Conservation (phyloP, 2,888 invertebrate genomes). For the Gonocerus acuteangulatus region DNA sequence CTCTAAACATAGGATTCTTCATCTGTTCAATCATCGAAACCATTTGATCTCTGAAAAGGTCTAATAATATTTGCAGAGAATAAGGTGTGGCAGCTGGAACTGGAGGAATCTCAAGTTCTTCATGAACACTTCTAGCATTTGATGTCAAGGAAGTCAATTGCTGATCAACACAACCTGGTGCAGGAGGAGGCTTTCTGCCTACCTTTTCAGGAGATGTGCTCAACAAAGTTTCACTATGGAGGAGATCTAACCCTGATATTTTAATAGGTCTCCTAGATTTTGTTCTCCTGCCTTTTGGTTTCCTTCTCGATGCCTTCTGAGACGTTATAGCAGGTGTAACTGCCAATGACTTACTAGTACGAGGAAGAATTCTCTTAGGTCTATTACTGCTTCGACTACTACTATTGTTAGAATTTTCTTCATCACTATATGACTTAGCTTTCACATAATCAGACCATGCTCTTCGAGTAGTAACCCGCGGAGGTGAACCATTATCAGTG, state of each 20-base stretch:
- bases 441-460: constrained; percentile 64
- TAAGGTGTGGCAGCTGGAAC: constrained; percentile 72
- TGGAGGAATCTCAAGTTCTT: constrained; percentile 73
- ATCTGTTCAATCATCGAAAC: constrained; percentile 75
- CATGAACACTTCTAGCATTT: constrained; percentile 53
- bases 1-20: constrained; percentile 68
- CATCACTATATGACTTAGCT: constrained; percentile 54
- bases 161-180: constrained; percentile 86
- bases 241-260: constrained; percentile 77
- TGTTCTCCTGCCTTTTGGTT: constrained; percentile 44
- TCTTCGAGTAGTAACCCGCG: constrained; percentile 61
- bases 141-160: constrained; percentile 62
- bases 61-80: constrained; percentile 75
- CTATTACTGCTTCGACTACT: constrained; percentile 46
- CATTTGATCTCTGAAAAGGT: constrained; percentile 77
- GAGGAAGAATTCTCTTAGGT: constrained; percentile 47
- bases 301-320: constrained; percentile 29
- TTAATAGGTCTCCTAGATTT: constrained; percentile 59
- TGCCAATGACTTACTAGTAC: constrained; percentile 43
- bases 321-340: constrained; percentile 6
- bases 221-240: constrained; percentile 80
- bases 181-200: constrained; percentile 69
- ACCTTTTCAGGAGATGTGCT: constrained; percentile 68
- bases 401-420: constrained; percentile 45
- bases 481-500: constrained; percentile 45